Evolutionary conservation across 2,888 invertebrate genomes (phyloP), one percentile per base, ranked within the genome.

Genomic region (Melanotus villosus): DNA sequence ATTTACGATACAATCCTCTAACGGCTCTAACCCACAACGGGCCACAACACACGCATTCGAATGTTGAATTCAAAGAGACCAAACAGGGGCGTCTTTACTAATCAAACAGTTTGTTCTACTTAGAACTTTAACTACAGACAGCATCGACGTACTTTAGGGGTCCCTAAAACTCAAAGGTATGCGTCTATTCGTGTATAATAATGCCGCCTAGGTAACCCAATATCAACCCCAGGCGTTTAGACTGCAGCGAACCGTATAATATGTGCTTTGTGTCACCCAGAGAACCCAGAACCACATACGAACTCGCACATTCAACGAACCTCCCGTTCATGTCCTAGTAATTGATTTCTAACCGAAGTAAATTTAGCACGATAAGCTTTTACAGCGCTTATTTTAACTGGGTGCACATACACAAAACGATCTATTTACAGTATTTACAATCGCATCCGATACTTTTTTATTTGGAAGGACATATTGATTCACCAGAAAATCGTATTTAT

Each of bases 241-340:
- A 59, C 32, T 52, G 59, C 38, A 66, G 23, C 50, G 66, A 66
- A 59, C 59, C 58, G 66, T 59, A 41, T 66, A 66, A 59, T 59
- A 50, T 66, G 59, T 59, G 52, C 66, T 66, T 66, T 66, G 66
- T 66, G 58, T 66, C 59, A 59, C 50, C 58, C 58, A 32, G 36
- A n/a, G n/a, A 30, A 38, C 23, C 30, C 32, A 52, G 47, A 66
- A 47, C 58, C 66, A 59, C 66, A 59, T 59, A 52, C 58, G 26
- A 43, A 66, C 66, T 50, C 47, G 30, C 59, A 56, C 66, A 50
- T 66, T 59, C 21, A 59, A 45, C 59, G 21, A 65, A 23, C 43
- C 56, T 30, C 23, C 64, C 56, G 30, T 21, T 57, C n/a, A 7
- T 26, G 26, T 26, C 26, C 26, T 26, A 26, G 50, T 59, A 66